Base-by-base conservation (phyloP, 2,888 invertebrate genomes). In the Tuta absoluta region DNA sequence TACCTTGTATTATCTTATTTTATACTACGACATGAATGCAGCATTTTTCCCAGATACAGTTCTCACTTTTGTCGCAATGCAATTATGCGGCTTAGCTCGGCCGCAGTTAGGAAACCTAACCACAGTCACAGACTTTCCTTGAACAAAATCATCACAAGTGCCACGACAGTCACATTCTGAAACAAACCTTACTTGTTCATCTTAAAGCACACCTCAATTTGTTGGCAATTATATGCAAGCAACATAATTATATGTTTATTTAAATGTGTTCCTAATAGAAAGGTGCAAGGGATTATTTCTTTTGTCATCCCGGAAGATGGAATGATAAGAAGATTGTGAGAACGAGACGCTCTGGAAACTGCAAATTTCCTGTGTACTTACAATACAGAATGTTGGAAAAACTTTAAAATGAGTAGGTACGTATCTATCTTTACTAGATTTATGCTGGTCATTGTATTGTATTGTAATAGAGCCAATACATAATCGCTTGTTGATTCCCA, bases 281-380 rank as follows among this genome's bases (percentile, higher is more conserved):
- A 63, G 67, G 63, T 61, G 68, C 71, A 69, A 63, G 68, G 64
- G 63, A 63, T 62, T 62, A 66, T 73, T 73, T 73, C 65, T 68
- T 63, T 66, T 68, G 62, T 38, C 58, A 37, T 61, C 57, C 14
- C 24, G 48, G 45, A 51, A 24, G 62, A 60, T 57, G 2, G 38
- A 63, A 61, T 57, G 76, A 72, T 76, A 75, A 69, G 72, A 76
- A 68, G 66, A 67, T 75, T 82, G 83, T 85, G 83, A 80, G 85
- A 85, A 85, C 75, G 81, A 77, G 75, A 75, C 78, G 84, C 81
- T 81, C 82, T 82, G 77, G 78, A 83, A 80, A 81, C 75, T 69
- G 68, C 75, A 71, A 75, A 74, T 80, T 76, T 70, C 71, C 74
- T 75, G 76, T 74, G 69, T 70, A 7, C 8, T 33, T 33, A 64